Evolutionary conservation across 92 coral and sea anemone species (phyloP).

Genomic region (Desmophyllum pertusum): DNA sequence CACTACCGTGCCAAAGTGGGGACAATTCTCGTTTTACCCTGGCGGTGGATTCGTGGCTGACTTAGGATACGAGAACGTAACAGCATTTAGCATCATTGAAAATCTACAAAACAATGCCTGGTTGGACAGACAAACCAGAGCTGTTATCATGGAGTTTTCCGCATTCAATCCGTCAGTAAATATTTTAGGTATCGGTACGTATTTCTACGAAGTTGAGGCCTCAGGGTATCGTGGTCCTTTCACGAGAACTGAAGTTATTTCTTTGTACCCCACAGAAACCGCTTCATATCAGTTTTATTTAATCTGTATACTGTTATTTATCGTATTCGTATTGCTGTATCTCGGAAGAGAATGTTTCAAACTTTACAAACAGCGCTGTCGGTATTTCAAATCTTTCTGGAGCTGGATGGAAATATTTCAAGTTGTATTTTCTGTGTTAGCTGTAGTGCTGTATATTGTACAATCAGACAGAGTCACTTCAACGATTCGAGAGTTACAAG

Average conservation of each 20-base stretch:
- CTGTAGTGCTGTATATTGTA: constrained; percentile 22
- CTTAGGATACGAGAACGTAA: constrained; percentile 34
- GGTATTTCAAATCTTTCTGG: constrained; percentile 34
- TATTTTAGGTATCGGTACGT: constrained; percentile 16
- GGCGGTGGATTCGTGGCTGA: constrained; percentile 42
- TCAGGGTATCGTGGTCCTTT: neutral
- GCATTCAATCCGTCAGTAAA: constrained; percentile 39
- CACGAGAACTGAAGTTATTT: constrained; percentile 6
- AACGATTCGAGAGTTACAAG: constrained; percentile 4
- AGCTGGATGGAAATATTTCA: constrained; percentile 34
- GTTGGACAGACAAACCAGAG: constrained; percentile 46
- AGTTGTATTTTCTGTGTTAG: constrained; percentile 17
- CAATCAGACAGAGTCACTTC: neutral
- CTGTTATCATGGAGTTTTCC: constrained; percentile 35
- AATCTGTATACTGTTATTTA: constrained; percentile 26
- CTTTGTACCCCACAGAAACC: constrained; percentile 1
- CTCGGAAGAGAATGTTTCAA: constrained; percentile 23
- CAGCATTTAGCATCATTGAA: neutral
- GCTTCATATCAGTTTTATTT: constrained; percentile 24
- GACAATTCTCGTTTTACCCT: constrained; percentile 11
- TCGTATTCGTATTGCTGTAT: constrained; percentile 29
- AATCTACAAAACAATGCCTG: constrained; percentile 5
- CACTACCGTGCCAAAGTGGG: constrained; percentile 26
- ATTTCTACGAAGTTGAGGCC: constrained; percentile 44
- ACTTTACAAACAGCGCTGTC: constrained; percentile 11